Evolutionary conservation across 2,113 vertebrate species (phyloP), one percentile per base, ranked within the genome.

Genomic region (Conger conger): DNA sequence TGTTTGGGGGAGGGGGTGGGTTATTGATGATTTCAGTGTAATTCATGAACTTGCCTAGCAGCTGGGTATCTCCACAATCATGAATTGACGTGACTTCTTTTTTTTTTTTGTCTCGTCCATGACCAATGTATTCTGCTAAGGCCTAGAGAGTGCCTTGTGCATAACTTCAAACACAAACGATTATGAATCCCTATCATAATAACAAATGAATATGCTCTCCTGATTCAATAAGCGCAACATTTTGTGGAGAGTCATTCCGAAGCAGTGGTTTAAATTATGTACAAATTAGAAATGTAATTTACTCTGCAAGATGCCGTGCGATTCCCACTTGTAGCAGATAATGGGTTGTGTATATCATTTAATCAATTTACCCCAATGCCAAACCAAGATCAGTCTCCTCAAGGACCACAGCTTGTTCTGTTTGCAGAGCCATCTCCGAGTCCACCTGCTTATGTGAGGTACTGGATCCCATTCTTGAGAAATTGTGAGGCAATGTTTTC

Each of bases 221-320:
- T 82, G 78, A 86, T 84, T 87, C 84, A 83, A 84, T 86, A 85
- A 88, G 84, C 76, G 40, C 82, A 82, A 83, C 79, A 83, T 88
- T 86, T 90, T 81, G 81, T 85, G 63, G 76, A 82, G 85, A 80
- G 33, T 86, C 80, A 85, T 87, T 85, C 60, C 83, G 68, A 80
- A 80, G 83, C 84, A 86, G 45, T 11, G 30, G 54, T 87, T 83
- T 53, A 81, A 87, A 90, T 88, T 82, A 85, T 83, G 76, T 27
- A 68, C 81, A 86, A 86, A 84, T 88, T 81, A 68, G 76, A 80
- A 82, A 80, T 80, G 79, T 82, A 84, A 85, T 87, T 86, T 86
- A 87, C 81, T 81, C 86, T 84, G 60, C 63, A 78, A 85, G 73
- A 86, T 78, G 81, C 79, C 53, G 50, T 83, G 73, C 80, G 85